A percentile compares a stretch with the other conserved stretches of the same genome.
These are phyloP conservation scores for Smittia aterrima DNA, from an alignment of 2,888 invertebrate species.

Conservation along the genomic window DNA sequence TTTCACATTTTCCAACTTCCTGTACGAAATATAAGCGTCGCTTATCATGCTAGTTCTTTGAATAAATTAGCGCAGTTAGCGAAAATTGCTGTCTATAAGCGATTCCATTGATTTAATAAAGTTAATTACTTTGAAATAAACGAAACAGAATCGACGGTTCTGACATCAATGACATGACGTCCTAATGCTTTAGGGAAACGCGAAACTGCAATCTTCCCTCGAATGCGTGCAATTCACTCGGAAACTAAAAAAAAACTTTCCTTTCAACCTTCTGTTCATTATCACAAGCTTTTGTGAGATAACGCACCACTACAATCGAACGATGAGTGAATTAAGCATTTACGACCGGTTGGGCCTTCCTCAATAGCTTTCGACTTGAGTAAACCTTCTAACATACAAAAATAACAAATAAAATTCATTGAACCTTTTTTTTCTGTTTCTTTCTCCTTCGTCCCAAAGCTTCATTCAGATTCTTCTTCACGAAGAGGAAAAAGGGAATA, in stretches of 20 bases:
- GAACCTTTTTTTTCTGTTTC: background rate
- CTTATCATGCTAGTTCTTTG: no score
- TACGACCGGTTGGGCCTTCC: conserved; percentile 4
- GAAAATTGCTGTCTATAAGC: no score
- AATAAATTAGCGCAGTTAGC: no score
- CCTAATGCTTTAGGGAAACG: conserved; percentile 13
- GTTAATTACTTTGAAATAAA: no score
- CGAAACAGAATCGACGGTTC: background rate
- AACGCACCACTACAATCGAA: no score
- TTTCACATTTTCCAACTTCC: conserved; percentile 24
- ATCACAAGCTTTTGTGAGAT: background rate
- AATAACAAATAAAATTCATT: background rate
- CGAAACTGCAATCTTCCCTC: background rate
- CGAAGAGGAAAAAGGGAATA: no score
- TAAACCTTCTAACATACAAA: background rate
- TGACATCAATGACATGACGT: conserved; percentile 24
- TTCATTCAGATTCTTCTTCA: no score
- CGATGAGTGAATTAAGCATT: background rate
- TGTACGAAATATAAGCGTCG: background rate
- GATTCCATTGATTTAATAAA: no score
- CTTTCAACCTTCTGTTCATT: background rate
- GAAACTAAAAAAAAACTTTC: background rate
- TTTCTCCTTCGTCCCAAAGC: no score
- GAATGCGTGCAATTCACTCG: no score
- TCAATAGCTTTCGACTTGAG: conserved; percentile 32